Percentiles rank a stretch among this genome's conserved stretches.
phyloP scores from a whole-genome alignment of 2,113 vertebrate genomes.

The Xerus inauris region DNA sequence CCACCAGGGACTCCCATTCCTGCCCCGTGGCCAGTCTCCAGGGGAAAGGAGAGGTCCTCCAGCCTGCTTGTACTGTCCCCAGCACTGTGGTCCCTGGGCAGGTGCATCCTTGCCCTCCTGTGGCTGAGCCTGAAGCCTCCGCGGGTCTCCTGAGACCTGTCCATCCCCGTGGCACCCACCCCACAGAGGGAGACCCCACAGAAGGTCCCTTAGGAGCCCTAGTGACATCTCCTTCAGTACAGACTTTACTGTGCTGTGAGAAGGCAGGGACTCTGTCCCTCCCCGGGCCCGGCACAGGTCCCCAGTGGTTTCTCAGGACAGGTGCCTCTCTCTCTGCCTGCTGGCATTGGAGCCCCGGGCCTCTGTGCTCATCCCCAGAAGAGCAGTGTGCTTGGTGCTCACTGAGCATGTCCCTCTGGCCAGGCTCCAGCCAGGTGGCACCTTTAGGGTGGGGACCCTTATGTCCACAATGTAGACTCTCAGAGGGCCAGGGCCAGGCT shows the following conservation, averaged over 20 bases:
- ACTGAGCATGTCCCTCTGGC: rapidly evolving
- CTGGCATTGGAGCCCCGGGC: rapidly evolving
- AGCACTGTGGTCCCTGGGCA: background rate
- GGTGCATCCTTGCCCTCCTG: no score
- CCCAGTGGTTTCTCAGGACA: rapidly evolving
- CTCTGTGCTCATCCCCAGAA: rapidly evolving
- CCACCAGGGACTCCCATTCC: rapidly evolving
- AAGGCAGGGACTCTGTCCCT: no score
- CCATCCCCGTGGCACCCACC: no score
- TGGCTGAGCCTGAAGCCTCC: background rate
- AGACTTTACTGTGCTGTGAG: background rate
- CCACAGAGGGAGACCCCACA: background rate
- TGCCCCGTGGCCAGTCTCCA: background rate
- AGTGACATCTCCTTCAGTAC: background rate
- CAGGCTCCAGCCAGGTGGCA: background rate
- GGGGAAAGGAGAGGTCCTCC: background rate
- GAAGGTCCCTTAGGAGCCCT: no score
- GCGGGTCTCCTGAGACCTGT: background rate
- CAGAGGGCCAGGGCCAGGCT: background rate
- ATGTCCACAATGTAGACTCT: background rate
- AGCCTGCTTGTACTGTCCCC: background rate
- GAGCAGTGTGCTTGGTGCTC: rapidly evolving
- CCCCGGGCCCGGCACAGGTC: background rate
- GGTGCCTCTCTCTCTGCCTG: rapidly evolving
- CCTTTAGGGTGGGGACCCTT: rapidly evolving